Evolutionary conservation across 2,888 invertebrate species (phyloP), one percentile per base, ranked within the genome.

Genomic region (Stenchaetothrips biformis): DNA sequence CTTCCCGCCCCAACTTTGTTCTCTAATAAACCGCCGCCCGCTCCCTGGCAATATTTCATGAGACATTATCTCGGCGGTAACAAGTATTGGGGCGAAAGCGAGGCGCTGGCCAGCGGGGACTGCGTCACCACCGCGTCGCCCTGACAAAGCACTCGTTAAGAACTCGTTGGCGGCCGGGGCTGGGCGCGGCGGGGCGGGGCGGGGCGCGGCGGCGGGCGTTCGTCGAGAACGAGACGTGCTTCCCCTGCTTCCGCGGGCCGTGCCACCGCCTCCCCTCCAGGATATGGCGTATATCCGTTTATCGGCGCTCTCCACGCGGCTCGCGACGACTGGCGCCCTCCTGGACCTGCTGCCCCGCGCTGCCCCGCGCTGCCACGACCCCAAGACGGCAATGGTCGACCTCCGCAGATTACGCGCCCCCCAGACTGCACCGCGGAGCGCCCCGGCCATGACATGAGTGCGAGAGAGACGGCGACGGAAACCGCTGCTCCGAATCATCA

Each of bases 381-480:
- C 62, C n/a, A 21, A 21, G 67, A 21, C 67, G 67, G 21, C n/a
- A 67, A 21, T 9, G 11, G 67, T 25, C 25, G 67, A 25, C 67
- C 67, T 74, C 67, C 8, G 21, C 21, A 37, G 37, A 37, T 37
- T 37, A 37, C 37, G 37, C 37, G 37, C 37, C 37, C 37, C 37
- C 37, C 37, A 37, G 37, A 37, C 37, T 37, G 37, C 37, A 37
- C 37, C 37, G 4, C 37, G 37, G 37, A 4, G 4, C 37, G 37
- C 37, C 37, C 37, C 4, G n/a, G n/a, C n/a, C n/a, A n/a, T n/a
- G n/a, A n/a, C n/a, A 53, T 53, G 49, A 79, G 77, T 37, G 74
- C 47, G 78, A 25, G 53, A 13, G 59, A n/a, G 78, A 78, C 37
- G 78, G 78, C 21, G 79, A 49, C 79, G 81, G 80, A 67, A 67